Percentiles rank a stretch among this genome's conserved stretches.
These are phyloP conservation scores for Cairina moschata DNA, from an alignment of 2,113 vertebrate genomes.

Conservation along the genomic window DNA sequence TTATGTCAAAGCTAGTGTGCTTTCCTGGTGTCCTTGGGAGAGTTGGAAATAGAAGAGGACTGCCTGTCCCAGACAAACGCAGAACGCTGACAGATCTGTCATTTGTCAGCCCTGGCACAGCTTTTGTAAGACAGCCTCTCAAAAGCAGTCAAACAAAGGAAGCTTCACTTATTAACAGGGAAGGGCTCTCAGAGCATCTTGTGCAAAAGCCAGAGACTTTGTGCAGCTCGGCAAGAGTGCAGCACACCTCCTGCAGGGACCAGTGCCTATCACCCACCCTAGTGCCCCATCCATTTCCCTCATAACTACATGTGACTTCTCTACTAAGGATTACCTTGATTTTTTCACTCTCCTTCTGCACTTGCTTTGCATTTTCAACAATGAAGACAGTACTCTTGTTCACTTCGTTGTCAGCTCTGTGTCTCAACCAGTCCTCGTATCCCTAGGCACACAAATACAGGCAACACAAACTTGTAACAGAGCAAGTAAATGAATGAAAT, in stretches of 20 bases:
- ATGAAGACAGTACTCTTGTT: slow-evolving; percentile 91
- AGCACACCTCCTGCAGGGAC: background rate
- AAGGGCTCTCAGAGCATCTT: background rate
- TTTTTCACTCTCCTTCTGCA: slow-evolving; percentile 90
- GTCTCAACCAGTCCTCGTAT: slow-evolving; percentile 98
- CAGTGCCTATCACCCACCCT: background rate
- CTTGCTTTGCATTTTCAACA: slow-evolving; percentile 84
- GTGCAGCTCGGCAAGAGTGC: background rate
- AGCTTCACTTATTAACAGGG: background rate
- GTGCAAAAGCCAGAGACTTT: no score
- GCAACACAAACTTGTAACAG: background rate
- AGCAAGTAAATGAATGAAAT: background rate
- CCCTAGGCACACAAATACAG: slow-evolving; percentile 79
- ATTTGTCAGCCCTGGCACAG: background rate
- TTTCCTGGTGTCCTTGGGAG: slow-evolving; percentile 39
- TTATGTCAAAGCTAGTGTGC: background rate
- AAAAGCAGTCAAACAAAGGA: slow-evolving; percentile 29
- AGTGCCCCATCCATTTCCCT: rapidly evolving
- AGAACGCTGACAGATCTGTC: slow-evolving; percentile 25
- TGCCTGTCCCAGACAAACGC: slow-evolving; percentile 45
- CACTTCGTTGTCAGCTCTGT: slow-evolving; percentile 96
- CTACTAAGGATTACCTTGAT: slow-evolving; percentile 86
- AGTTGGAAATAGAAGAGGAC: slow-evolving; percentile 48
- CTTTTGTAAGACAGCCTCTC: slow-evolving; percentile 42
- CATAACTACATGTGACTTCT: rapidly evolving